phyloP scores from a whole-genome alignment of 2,113 vertebrate genomes.

The Silurus glanis region DNA sequence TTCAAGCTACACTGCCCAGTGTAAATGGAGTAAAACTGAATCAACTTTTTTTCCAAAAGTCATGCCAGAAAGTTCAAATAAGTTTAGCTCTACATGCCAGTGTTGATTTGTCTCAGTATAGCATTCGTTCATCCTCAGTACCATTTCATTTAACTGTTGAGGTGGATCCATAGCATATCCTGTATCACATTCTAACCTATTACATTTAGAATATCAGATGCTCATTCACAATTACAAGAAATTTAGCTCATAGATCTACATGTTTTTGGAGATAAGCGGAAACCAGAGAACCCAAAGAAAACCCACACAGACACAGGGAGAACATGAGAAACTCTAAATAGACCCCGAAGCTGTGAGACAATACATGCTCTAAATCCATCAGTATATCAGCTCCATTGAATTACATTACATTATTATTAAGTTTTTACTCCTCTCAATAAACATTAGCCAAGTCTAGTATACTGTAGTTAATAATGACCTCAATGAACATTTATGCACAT shows the following conservation, averaged over 20 bases:
- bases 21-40: background rate
- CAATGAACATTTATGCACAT: conserved; percentile 12
- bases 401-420: background rate
- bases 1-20: background rate
- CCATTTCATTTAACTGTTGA: background rate
- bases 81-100: background rate
- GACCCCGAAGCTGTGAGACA: background rate
- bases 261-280: background rate
- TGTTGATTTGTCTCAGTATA: background rate
- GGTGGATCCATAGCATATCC: background rate
- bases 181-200: background rate
- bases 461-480: background rate
- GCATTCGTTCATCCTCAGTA: background rate
- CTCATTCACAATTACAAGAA: background rate
- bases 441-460: background rate
- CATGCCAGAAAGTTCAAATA: background rate
- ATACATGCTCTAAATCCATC: background rate
- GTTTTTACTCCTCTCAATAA: background rate
- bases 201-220: background rate
- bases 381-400: background rate
- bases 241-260: background rate
- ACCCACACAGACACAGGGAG: background rate
- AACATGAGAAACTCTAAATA: background rate
- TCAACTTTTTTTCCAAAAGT: background rate
- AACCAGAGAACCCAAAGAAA: background rate